Base-by-base conservation (phyloP, 1,140 invertebrate genomes). In the Drosophila burlai region DNA sequence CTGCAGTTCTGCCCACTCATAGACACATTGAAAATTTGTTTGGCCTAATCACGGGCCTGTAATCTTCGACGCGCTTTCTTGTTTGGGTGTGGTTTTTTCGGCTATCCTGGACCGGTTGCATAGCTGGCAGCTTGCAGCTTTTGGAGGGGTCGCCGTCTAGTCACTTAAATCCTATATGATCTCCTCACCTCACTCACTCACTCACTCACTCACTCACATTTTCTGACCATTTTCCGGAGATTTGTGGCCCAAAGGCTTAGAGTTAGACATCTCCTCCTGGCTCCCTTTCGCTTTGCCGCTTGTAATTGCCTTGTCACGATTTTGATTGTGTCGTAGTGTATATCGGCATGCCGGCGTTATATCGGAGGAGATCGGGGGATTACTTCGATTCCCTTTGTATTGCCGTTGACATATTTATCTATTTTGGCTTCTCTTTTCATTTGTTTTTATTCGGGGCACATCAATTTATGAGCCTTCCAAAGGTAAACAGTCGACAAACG, bases 21-120 rank as follows among this genome's bases (percentile, higher is more conserved):
- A 79, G 73, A 57, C 60, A 76, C 66, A 76, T 55, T 63, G 31
- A 47, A 60, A 58, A 64, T 71, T 58, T 79, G 66, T 69, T 72
- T 72, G 76, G 66, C 66, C 74, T 89, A 89, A 89, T 84, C 81
- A 75, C 55, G 62, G 77, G 54, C 79, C 76, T 72, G 77, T 81
- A 90, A 90, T 89, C 59, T 69, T 76, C 62, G 72, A 89, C 84
- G 84, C 81, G 84, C 81, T 84, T 89, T 89, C 81, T 89, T 84
- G 84, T 78, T 73, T 87, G 77, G 76, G 76, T 78, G 77, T 79
- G 76, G 76, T 72, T 52, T 52, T 57, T 61, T 43, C 69, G 63
- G 73, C 61, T 55, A 52, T 87, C 60, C 76, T 76, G 63, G 84
- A 84, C 81, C 81, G 81, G 81, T 85, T 76, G 40, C 31, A 77